Evolutionary conservation across 2,888 invertebrate species (phyloP), one percentile per base, ranked within the genome.

Genomic region (Omphaloscelis lunosa): DNA sequence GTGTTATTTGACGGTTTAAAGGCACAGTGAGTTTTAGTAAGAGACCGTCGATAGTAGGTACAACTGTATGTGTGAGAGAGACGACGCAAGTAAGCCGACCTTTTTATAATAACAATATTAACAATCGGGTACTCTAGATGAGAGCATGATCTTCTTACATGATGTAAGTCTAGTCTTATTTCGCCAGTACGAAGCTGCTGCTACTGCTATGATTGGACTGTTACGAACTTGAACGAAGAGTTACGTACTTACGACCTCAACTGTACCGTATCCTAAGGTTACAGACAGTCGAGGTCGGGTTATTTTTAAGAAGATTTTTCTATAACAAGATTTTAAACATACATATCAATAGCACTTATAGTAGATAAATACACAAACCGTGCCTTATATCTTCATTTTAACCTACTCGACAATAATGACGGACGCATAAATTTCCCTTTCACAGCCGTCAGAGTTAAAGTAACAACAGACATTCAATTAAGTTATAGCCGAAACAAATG

Each of bases 401-500:
- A 53, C 9, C 51, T 20, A 20, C 51, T 20, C 20, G 20, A 51
- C 6, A 51, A 20, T 51, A 51, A 51, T 20, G 51, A 20, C 20
- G 20, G 51, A 20, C 51, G 8, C 20, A 51, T 51, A 51, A 29
- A 12, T 8, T 45, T 58, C n/a, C 20, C 34, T 41, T 41, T 58
- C 27, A 12, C 29, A 78, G 27, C 45, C n/a, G 62, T 72, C 67
- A 39, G 17, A 53, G 12, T 67, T 45, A 53, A 78, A 69, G n/a
- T 29, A 80, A 65, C 63, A 58, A 68, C 72, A 72, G 62, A 51
- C 56, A 29, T 62, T 63, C 53, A 72, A 76, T 72, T 58, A 70
- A 66, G 59, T 69, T 68, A 70, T 53, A 34, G 61, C 20, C 11
- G 34, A 66, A 82, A 86, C 56, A 66, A 82, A 75, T 53, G 63